phyloP scores from a whole-genome alignment of 2,113 vertebrate genomes.

The Stictonetta naevosa region DNA sequence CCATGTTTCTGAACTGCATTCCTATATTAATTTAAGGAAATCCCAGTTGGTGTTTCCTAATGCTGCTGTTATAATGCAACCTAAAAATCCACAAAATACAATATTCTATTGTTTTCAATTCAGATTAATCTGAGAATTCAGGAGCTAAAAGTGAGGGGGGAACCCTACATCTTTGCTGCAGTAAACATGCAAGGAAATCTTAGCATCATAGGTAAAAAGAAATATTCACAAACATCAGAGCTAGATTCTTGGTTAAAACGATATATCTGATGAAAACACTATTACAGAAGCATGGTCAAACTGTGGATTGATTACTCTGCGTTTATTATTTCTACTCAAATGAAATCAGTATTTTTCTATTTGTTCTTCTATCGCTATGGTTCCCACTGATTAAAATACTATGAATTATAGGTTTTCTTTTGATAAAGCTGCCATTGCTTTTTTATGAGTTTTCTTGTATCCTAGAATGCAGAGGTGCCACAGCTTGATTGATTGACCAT shows the following conservation, averaged over 20 bases:
- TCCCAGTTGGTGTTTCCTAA: background rate
- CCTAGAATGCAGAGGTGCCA: background rate
- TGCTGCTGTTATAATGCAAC: background rate
- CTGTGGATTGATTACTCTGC: background rate
- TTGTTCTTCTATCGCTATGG: background rate
- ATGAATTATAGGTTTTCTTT: background rate
- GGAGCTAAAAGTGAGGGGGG: background rate
- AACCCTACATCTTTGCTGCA: background rate
- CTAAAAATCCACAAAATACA: background rate
- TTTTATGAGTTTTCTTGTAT: background rate
- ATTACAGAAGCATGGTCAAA: background rate
- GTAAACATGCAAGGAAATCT: background rate
- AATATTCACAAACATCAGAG: background rate
- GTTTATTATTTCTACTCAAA: background rate
- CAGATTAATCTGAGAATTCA: background rate
- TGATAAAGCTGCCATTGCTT: background rate
- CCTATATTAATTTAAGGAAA: background rate
- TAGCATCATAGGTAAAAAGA: background rate
- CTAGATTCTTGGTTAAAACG: background rate
- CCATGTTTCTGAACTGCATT: background rate
- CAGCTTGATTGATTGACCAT: background rate
- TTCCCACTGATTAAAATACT: background rate
- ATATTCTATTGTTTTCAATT: background rate
- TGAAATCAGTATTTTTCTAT: background rate
- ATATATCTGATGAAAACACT: background rate